A percentile compares a stretch with the other conserved stretches of the same genome.
Conservation (phyloP, 2,797 vertebrate species). For the Choloepus didactylus region DNA sequence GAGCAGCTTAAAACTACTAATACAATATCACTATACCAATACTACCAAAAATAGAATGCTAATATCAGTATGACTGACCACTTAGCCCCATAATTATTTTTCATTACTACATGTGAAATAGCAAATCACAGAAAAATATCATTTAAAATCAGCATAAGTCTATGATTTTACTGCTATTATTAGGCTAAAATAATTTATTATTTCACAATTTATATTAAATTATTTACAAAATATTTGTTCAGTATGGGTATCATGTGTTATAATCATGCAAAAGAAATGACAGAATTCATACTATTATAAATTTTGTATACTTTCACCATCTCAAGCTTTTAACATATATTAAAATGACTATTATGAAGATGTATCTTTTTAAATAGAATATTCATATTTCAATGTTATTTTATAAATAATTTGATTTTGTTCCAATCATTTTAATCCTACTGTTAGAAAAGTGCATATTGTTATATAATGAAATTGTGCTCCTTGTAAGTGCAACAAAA, state of each 20-base stretch:
- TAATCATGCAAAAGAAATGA: background rate
- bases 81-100: background rate
- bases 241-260: background rate
- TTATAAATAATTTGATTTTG: background rate
- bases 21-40: background rate
- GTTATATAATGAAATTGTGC: background rate
- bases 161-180: background rate
- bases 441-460: background rate
- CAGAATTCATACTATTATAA: background rate
- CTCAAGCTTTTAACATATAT: background rate
- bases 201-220: conserved; percentile 15
- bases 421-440: background rate
- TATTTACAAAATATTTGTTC: background rate
- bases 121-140: background rate
- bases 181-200: background rate
- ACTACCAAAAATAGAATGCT: background rate
- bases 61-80: background rate
- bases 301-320: background rate
- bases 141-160: background rate
- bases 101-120: background rate
- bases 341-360: background rate
- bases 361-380: background rate
- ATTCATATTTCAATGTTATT: background rate
- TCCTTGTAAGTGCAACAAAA: background rate
- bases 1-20: background rate